These are phyloP conservation scores for Aleiodes sp. DNA, from an alignment of 1,140 invertebrate species.

Conservation along the genomic window DNA sequence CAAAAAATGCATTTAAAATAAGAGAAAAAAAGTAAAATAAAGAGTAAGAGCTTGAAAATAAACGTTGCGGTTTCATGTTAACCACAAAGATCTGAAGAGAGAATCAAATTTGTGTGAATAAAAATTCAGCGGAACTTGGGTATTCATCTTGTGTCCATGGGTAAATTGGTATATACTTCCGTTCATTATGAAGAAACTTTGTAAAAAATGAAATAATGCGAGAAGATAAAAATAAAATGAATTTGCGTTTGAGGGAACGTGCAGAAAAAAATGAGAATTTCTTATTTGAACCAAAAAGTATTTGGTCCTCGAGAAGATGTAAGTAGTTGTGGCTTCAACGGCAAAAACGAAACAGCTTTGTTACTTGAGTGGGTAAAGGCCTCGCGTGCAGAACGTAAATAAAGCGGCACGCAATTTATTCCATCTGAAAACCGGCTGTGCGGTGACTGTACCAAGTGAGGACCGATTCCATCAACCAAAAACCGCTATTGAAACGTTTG, in stretches of 20 bases:
- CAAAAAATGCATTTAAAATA: background rate
- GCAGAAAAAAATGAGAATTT: too few relatives aligned
- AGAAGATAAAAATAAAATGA: background rate
- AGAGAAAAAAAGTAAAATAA: background rate
- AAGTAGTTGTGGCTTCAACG: slow-evolving; percentile 2
- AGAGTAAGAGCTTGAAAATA: too few relatives aligned
- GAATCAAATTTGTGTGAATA: background rate
- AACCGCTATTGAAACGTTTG: slow-evolving; percentile 20
- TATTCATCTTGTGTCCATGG: too few relatives aligned
- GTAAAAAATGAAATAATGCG: too few relatives aligned
- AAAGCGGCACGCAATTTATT: slow-evolving; percentile 24
- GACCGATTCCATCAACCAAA: slow-evolving; percentile 10
- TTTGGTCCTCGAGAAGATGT: background rate
- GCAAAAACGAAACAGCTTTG: slow-evolving; percentile 9
- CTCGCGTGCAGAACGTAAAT: slow-evolving; percentile 22
- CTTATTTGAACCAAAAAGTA: background rate
- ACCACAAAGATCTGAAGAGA: background rate
- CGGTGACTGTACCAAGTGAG: slow-evolving; percentile 8
- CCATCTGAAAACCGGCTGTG: background rate
- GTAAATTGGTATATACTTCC: background rate
- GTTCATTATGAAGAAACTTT: background rate
- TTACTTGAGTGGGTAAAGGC: background rate
- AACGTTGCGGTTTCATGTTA: too few relatives aligned
- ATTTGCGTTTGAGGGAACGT: too few relatives aligned
- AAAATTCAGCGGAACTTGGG: slow-evolving; percentile 14